Evolutionary conservation across 2,113 vertebrate genomes (phyloP).

Genomic region (Mobula hypostoma): DNA sequence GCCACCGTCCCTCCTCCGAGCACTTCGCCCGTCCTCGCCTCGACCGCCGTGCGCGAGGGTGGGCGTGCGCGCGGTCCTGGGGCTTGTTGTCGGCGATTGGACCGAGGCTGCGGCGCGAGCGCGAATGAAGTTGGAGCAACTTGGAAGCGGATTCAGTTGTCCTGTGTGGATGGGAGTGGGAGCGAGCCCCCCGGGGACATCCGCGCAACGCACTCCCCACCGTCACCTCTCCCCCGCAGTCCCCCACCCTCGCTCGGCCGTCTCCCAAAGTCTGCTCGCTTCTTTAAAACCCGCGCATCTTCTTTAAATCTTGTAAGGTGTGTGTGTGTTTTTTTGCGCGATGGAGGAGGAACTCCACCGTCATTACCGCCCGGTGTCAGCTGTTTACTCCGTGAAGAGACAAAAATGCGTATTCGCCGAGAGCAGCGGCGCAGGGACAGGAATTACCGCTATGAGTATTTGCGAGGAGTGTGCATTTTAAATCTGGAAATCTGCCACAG

Average conservation of each 20-base stretch:
- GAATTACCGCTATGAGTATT: background rate
- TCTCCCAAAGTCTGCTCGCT: slow-evolving; percentile 43
- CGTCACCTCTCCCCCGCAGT: slow-evolving; percentile 40
- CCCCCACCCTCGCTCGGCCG: slow-evolving; percentile 43
- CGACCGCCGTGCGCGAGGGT: background rate
- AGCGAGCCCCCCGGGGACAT: background rate
- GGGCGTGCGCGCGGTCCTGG: background rate
- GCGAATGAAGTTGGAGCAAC: slow-evolving; percentile 36
- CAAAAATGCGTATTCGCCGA: slow-evolving; percentile 11
- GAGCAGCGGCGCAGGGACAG: background rate
- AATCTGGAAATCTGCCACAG: background rate
- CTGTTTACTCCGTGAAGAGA: slow-evolving; percentile 38
- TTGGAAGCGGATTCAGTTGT: slow-evolving; percentile 31
- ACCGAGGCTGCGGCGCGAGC: slow-evolving; percentile 1
- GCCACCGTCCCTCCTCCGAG: background rate
- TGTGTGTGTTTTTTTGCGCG: background rate
- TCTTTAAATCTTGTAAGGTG: slow-evolving; percentile 40
- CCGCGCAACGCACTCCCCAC: no score
- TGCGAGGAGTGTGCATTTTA: slow-evolving; percentile 14
- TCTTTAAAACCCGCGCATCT: slow-evolving; percentile 41
- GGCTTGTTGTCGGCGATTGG: background rate
- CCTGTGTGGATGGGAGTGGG: slow-evolving; percentile 1
- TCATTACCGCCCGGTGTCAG: slow-evolving; percentile 37
- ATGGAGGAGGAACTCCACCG: slow-evolving; percentile 34
- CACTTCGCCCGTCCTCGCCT: background rate